Conservation (phyloP, 1,140 invertebrate species). For the Drosophila prosaltans region DNA sequence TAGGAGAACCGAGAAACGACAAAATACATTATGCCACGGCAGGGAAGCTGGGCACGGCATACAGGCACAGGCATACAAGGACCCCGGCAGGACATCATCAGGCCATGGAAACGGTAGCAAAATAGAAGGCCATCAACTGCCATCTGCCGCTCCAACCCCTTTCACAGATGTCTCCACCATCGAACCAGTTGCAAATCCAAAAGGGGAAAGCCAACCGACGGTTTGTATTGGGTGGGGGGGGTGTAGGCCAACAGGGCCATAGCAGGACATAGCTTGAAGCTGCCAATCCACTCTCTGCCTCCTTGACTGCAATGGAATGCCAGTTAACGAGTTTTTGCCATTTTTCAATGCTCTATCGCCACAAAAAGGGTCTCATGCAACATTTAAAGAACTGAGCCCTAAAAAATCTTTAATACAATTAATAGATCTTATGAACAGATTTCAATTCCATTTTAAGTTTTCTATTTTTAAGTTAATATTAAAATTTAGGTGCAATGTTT, state of each 20-base stretch:
- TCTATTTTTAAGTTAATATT: no score
- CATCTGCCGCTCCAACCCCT: constrained; percentile 20
- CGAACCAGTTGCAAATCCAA: constrained; percentile 65
- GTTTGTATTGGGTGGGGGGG: no score
- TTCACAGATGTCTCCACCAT: neutral
- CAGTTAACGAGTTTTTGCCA: constrained; percentile 74
- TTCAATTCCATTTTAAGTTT: no score
- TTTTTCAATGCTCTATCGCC: constrained; percentile 36
- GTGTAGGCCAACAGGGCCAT: neutral
- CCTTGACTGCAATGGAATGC: constrained; percentile 52
- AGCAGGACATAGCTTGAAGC: constrained; percentile 22
- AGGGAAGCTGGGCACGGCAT: constrained; percentile 8
- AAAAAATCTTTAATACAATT: no score
- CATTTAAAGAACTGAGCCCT: neutral
- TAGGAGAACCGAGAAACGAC: constrained; percentile 52
- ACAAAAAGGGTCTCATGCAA: constrained; percentile 6
- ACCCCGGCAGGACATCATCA: constrained; percentile 26
- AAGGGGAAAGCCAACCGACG: neutral
- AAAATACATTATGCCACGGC: constrained; percentile 67
- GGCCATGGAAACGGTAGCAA: constrained; percentile 67
- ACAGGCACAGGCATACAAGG: neutral
- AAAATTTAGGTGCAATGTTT: no score
- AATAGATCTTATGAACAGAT: no score
- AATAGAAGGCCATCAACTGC: constrained; percentile 50
- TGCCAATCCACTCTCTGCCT: constrained; percentile 33